Percentiles rank a stretch among this genome's conserved stretches.
These are phyloP conservation scores for Athene cunicularia DNA, from an alignment of 2,113 vertebrate species.

Conservation along the genomic window DNA sequence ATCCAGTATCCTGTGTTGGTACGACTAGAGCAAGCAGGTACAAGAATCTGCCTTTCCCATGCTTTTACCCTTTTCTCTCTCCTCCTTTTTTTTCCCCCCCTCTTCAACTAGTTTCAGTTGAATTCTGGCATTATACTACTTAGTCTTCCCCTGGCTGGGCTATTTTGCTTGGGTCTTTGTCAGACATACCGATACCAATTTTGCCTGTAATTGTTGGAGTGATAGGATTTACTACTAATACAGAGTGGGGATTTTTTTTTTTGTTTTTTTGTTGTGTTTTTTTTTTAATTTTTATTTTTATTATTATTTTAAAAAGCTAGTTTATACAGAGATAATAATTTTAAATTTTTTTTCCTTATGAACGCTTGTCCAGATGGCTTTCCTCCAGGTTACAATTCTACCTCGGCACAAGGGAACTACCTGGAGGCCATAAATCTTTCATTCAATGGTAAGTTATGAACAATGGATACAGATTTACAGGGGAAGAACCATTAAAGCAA, in stretches of 20 bases:
- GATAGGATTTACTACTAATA: background rate
- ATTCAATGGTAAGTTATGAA: slow-evolving; percentile 88
- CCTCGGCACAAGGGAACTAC: slow-evolving; percentile 96
- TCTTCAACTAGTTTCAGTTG: background rate
- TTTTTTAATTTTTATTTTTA: no score
- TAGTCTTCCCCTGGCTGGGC: background rate
- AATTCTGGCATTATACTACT: background rate
- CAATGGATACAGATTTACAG: background rate
- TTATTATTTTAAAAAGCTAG: background rate
- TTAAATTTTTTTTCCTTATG: background rate
- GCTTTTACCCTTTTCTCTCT: background rate
- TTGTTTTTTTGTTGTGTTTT: background rate
- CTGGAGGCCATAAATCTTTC: slow-evolving; percentile 98
- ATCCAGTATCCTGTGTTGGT: slow-evolving; percentile 96
- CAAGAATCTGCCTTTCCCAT: background rate
- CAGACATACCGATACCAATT: background rate
- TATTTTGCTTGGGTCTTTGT: background rate
- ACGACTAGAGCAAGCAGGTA: slow-evolving; percentile 92
- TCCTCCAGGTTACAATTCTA: slow-evolving; percentile 91
- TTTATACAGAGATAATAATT: background rate
- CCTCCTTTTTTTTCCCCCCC: no score
- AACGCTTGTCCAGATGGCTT: slow-evolving; percentile 84
- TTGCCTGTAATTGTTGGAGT: background rate
- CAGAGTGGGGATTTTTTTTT: background rate
- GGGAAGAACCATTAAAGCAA: background rate